Conservation (phyloP, 2,113 vertebrate species). For the Ptyas mucosa region DNA sequence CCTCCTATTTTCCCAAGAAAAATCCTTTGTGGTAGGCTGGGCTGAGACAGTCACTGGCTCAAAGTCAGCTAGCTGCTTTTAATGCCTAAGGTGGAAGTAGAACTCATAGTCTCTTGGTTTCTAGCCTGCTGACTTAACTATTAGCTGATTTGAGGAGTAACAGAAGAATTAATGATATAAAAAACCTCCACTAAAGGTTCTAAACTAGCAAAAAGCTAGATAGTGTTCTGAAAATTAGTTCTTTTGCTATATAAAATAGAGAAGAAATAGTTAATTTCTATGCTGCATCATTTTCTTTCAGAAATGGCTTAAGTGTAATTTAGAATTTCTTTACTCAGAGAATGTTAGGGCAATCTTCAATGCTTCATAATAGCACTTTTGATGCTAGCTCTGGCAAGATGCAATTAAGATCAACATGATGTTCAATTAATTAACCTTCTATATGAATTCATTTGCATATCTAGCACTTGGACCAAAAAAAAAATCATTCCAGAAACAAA, state of each 20-base stretch:
- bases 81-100: too few relatives aligned
- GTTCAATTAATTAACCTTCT: slow-evolving; percentile 1
- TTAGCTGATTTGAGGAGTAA: neutral
- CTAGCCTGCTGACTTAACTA: too few relatives aligned
- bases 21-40: too few relatives aligned
- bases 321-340: neutral
- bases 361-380: neutral
- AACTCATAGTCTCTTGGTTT: too few relatives aligned
- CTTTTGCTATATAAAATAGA: neutral
- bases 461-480: neutral
- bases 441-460: neutral
- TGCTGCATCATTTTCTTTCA: neutral
- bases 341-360: neutral
- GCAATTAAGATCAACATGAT: neutral
- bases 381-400: neutral
- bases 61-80: too few relatives aligned
- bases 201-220: neutral
- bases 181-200: neutral
- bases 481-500: neutral
- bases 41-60: too few relatives aligned
- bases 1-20: too few relatives aligned
- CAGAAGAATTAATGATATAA: neutral
- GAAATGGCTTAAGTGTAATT: neutral
- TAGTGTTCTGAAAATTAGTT: neutral
- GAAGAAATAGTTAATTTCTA: neutral